These are phyloP conservation scores for Glaucopsyche alexis DNA, from an alignment of 2,888 invertebrate genomes.

Conservation along the genomic window DNA sequence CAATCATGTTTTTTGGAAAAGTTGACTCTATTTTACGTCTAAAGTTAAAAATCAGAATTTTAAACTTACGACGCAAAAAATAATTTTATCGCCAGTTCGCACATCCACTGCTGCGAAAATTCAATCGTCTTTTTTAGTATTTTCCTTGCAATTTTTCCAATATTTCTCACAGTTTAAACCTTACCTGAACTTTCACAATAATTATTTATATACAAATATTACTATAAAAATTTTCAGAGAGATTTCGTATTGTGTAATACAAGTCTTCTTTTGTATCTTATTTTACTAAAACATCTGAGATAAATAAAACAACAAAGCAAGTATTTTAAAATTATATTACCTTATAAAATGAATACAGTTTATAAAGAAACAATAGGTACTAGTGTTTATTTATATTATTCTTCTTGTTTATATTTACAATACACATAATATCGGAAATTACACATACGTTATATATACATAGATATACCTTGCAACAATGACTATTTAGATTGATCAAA, in stretches of 20 bases:
- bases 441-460: slow-evolving; percentile 23
- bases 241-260: not conserved
- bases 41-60: no score
- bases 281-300: not conserved
- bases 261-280: not conserved
- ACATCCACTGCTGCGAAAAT: no score
- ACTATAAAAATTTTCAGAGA: not conserved
- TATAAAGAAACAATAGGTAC: slow-evolving; percentile 9
- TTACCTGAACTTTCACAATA: no score
- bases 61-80: no score
- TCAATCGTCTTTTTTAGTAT: no score
- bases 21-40: no score
- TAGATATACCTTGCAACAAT: slow-evolving; percentile 17
- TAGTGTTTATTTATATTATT: not conserved
- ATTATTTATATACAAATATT: not conserved
- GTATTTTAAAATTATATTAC: slow-evolving; percentile 14
- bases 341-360: slow-evolving; percentile 26
- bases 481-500: slow-evolving; percentile 6
- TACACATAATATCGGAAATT: slow-evolving; percentile 14
- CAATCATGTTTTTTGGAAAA: no score
- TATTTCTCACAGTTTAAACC: no score
- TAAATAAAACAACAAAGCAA: not conserved
- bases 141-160: no score
- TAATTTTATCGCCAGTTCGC: no score
- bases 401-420: slow-evolving; percentile 16